These are phyloP conservation scores for Cossypha heuglini DNA, from an alignment of 2,797 vertebrate species.

Conservation along the genomic window DNA sequence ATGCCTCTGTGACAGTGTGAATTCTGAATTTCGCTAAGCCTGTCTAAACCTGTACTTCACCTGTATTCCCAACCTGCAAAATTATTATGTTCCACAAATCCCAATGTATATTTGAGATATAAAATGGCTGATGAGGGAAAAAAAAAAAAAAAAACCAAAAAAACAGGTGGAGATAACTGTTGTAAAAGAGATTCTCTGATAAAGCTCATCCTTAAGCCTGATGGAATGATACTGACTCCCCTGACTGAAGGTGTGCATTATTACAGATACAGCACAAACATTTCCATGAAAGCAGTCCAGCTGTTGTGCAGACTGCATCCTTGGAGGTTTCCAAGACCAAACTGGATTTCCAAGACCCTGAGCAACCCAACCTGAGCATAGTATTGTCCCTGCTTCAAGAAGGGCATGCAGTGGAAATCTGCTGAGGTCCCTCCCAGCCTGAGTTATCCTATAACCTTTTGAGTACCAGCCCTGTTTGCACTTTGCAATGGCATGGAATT, in stretches of 20 bases:
- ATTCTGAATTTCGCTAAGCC: neutral
- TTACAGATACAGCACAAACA: neutral
- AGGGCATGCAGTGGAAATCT: neutral
- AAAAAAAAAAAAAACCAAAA: neutral
- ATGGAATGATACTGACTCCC: neutral
- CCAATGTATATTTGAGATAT: neutral
- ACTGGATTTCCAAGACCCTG: neutral
- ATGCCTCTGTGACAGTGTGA: neutral
- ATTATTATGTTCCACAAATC: neutral
- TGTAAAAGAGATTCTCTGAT: neutral
- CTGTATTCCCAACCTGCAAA: neutral
- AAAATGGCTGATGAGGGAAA: neutral
- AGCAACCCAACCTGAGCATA: neutral
- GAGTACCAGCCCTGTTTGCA: neutral
- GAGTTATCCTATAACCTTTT: neutral
- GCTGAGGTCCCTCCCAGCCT: neutral
- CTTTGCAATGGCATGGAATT: neutral
- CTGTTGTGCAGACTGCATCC: neutral
- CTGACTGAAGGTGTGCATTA: neutral
- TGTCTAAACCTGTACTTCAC: neutral
- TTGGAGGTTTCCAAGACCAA: neutral
- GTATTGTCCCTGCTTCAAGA: neutral
- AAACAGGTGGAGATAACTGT: accelerated
- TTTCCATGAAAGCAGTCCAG: neutral
- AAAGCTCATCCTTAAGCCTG: neutral